A percentile compares a stretch with the other conserved stretches of the same genome.
Conservation (phyloP, 1,140 invertebrate species). For the Drosophila bocki region DNA sequence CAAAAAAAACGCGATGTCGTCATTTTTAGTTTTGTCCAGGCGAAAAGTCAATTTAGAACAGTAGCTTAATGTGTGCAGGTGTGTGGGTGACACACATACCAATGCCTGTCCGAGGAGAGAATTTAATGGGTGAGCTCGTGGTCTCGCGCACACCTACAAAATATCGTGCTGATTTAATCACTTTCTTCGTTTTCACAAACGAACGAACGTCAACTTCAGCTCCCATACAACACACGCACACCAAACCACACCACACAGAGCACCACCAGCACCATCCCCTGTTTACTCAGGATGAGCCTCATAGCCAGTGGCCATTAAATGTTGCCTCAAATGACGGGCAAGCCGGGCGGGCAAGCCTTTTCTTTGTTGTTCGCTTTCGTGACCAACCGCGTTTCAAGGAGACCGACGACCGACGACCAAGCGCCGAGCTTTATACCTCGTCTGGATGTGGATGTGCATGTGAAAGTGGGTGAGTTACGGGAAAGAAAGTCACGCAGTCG, state of each 20-base stretch:
- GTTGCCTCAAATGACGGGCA: conserved; percentile 81
- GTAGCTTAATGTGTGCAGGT: conserved; percentile 36
- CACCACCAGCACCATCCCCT: conserved; percentile 21
- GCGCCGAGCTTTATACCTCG: conserved; percentile 24
- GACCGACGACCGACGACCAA: conserved; percentile 30
- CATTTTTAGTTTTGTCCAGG: conserved; percentile 80
- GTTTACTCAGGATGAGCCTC: conserved; percentile 68
- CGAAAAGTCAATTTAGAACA: conserved; percentile 77
- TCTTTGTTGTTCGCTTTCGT: conserved; percentile 71
- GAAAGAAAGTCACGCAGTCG: conserved; percentile 73
- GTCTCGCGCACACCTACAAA: conserved; percentile 78
- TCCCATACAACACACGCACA: conserved; percentile 69
- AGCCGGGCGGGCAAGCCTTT: conserved; percentile 80
- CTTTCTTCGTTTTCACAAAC: conserved; percentile 77
- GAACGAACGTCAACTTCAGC: conserved; percentile 79
- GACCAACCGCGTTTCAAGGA: conserved; percentile 81
- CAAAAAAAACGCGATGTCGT: conserved; percentile 71
- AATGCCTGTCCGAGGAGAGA: conserved; percentile 42
- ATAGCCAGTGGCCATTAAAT: conserved; percentile 81
- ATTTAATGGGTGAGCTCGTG: conserved; percentile 75
- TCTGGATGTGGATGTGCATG: conserved; percentile 7
- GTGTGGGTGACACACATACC: conserved; percentile 34
- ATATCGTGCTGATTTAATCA: conserved; percentile 83
- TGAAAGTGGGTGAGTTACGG: conserved; percentile 60
- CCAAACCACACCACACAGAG: conserved; percentile 4